Conservation (phyloP, 2,888 invertebrate genomes). For the Hemithea aestivaria region DNA sequence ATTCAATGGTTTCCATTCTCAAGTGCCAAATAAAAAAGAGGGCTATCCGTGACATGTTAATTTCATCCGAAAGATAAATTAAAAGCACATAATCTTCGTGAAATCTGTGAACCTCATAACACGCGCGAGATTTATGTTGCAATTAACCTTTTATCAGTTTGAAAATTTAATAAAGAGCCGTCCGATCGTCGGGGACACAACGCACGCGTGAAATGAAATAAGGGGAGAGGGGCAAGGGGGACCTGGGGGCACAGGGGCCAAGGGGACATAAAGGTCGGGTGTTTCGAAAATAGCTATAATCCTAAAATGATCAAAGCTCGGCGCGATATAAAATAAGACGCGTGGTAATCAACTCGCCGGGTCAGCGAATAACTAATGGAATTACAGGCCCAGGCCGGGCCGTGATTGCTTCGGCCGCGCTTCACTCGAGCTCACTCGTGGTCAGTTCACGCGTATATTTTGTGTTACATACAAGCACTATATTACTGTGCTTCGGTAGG, state of each 20-base stretch:
- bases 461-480: too few species aligned
- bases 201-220: constrained; percentile 26
- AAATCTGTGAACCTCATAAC: constrained; percentile 21
- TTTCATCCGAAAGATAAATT: constrained; percentile 8
- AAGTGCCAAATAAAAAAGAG: background rate
- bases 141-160: constrained; percentile 29
- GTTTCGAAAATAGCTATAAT: constrained; percentile 33
- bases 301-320: constrained; percentile 36
- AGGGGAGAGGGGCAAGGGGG: too few species aligned
- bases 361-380: constrained; percentile 32
- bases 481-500: too few species aligned
- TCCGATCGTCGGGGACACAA: constrained; percentile 13
- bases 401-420: constrained; percentile 10
- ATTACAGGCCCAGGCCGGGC: constrained; percentile 18
- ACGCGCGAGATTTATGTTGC: constrained; percentile 23
- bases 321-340: constrained; percentile 24
- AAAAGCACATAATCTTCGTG: constrained; percentile 17
- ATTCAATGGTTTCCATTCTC: too few species aligned
- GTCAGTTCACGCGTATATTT: constrained; percentile 1
- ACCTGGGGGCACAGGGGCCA: too few species aligned
- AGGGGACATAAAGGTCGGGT: constrained; percentile 35
- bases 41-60: constrained; percentile 1
- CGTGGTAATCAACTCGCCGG: constrained; percentile 20
- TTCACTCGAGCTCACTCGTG: background rate
- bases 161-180: constrained; percentile 26